Percentiles rank a stretch among this genome's conserved stretches.
Evolutionary conservation across 2,113 vertebrate genomes (phyloP).

Genomic region (Galemys pyrenaicus): DNA sequence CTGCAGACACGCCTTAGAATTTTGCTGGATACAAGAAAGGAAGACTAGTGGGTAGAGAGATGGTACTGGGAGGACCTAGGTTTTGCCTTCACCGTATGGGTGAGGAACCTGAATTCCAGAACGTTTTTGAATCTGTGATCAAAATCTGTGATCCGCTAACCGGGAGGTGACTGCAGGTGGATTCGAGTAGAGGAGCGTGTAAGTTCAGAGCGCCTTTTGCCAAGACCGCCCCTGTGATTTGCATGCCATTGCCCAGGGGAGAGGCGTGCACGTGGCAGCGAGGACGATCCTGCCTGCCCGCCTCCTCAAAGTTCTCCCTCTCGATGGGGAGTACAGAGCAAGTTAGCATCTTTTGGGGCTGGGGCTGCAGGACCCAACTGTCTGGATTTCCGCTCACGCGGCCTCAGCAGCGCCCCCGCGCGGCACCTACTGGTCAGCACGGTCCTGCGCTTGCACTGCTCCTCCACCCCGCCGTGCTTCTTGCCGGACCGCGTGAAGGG

Average conservation of each 20-base stretch:
- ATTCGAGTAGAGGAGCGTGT: background rate
- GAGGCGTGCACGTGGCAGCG: background rate
- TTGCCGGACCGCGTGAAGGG: conserved; percentile 97
- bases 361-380: background rate
- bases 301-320: background rate
- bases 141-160: background rate
- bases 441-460: conserved; percentile 97
- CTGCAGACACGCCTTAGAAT: background rate
- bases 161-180: no score
- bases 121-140: background rate
- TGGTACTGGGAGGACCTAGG: fast-evolving
- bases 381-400: fast-evolving
- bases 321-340: background rate
- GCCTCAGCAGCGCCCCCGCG: fast-evolving
- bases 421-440: conserved; percentile 92
- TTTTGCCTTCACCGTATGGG: background rate
- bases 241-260: background rate
- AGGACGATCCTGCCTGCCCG: background rate
- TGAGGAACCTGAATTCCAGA: background rate
- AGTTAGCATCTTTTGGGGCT: fast-evolving
- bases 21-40: background rate
- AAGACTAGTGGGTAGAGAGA: background rate
- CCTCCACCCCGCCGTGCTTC: conserved; percentile 96
- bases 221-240: background rate
- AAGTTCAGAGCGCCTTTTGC: background rate